Conservation (phyloP, 2,113 vertebrate species). For the Naja naja region DNA sequence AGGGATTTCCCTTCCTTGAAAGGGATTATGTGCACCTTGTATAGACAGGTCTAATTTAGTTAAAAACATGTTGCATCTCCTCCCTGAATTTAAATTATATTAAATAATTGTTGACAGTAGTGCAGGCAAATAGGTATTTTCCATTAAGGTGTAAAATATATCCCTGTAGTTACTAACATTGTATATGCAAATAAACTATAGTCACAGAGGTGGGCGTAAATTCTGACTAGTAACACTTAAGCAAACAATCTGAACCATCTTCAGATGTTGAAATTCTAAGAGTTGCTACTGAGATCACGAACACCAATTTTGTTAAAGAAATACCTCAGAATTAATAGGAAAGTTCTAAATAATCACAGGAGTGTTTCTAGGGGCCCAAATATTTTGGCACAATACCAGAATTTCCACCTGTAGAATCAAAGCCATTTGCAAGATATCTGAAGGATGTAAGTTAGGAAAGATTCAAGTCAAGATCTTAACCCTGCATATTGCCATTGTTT, state of each 20-base stretch:
- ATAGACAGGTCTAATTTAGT: background rate
- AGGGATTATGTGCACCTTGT: background rate
- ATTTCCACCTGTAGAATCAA: background rate
- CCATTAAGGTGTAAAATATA: background rate
- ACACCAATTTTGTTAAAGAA: background rate
- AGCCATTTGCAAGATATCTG: background rate
- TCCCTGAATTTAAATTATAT: background rate
- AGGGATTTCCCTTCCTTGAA: conserved; percentile 6
- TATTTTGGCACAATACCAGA: background rate
- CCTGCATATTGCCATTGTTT: background rate
- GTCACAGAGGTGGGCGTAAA: background rate
- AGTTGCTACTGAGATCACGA: background rate
- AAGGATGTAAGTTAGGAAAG: background rate
- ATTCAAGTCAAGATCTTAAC: background rate
- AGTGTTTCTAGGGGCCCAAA: background rate
- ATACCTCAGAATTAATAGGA: background rate
- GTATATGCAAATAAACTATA: background rate
- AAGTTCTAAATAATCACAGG: background rate
- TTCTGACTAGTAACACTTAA: background rate
- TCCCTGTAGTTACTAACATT: background rate
- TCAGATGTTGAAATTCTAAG: background rate
- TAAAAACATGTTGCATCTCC: background rate
- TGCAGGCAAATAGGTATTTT: background rate
- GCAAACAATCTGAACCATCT: background rate
- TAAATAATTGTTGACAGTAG: background rate